Conservation (phyloP, 2,888 invertebrate genomes). For the Elmis aenea region DNA sequence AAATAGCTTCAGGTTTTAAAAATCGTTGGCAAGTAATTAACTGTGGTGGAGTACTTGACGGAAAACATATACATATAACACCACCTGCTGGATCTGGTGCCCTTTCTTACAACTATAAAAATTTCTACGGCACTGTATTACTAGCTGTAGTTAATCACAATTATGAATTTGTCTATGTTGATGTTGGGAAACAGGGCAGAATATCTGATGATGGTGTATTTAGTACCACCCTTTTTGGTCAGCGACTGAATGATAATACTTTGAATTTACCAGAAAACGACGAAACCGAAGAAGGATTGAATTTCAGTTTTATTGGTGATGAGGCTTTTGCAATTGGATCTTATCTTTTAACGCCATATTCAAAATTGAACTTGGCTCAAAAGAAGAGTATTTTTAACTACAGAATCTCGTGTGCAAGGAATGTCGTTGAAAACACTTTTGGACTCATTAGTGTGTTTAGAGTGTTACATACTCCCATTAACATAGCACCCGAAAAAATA, state of each 20-base stretch:
- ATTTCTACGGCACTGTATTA: slow-evolving; percentile 17
- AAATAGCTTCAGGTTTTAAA: slow-evolving; percentile 6
- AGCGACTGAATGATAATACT: slow-evolving; percentile 7
- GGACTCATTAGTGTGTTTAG: slow-evolving; percentile 19
- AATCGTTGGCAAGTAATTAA: slow-evolving; percentile 23
- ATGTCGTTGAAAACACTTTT: slow-evolving; percentile 21
- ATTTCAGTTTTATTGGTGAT: slow-evolving; percentile 16
- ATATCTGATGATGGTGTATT: slow-evolving; percentile 22
- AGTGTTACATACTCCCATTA: slow-evolving; percentile 16
- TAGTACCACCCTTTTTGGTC: slow-evolving; percentile 14
- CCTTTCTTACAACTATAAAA: slow-evolving; percentile 33
- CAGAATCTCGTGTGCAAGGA: too few relatives aligned
- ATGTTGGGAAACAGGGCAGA: slow-evolving; percentile 21
- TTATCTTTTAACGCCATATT: slow-evolving; percentile 9
- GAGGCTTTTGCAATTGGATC: slow-evolving; percentile 14
- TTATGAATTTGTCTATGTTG: slow-evolving; percentile 20
- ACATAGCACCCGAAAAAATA: slow-evolving; percentile 16
- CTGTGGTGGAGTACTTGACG: slow-evolving; percentile 26
- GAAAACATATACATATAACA: too few relatives aligned
- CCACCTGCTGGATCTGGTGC: slow-evolving; percentile 25
- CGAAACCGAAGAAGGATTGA: slow-evolving; percentile 16
- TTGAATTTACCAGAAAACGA: slow-evolving; percentile 9
- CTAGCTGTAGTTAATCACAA: slow-evolving; percentile 21
- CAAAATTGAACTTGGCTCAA: slow-evolving; percentile 13
- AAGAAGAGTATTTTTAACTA: slow-evolving; percentile 18